phyloP scores from a whole-genome alignment of 1,140 invertebrate genomes.

The Drosophila bocki region DNA sequence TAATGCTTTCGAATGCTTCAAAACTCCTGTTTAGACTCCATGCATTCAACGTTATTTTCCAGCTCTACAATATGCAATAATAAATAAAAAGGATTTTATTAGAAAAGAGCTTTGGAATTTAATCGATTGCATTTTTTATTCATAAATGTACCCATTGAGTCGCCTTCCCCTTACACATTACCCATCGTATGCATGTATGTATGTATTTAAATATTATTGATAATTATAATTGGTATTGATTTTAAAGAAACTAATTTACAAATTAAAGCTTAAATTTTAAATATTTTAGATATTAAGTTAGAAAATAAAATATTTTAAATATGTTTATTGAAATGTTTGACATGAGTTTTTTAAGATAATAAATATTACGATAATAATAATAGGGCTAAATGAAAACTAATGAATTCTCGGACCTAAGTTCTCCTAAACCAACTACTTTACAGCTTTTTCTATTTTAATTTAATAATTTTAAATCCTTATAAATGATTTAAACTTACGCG shows the following conservation, averaged over 20 bases:
- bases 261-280: background rate
- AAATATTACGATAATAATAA: background rate
- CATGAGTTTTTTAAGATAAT: background rate
- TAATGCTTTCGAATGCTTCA: constrained; percentile 57
- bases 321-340: background rate
- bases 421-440: no score
- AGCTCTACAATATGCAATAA: background rate
- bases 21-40: constrained; percentile 10
- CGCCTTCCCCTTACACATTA: background rate
- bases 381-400: background rate
- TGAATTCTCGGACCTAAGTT: no score
- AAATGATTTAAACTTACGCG: background rate
- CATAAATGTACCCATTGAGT: background rate
- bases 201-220: constrained; percentile 15
- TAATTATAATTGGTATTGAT: background rate
- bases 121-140: constrained; percentile 31
- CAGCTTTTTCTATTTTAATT: no score
- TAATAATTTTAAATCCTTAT: background rate
- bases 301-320: background rate
- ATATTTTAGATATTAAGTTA: background rate
- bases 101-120: constrained; percentile 30
- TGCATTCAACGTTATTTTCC: constrained; percentile 39
- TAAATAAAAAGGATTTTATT: constrained; percentile 16
- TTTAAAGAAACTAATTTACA: background rate
- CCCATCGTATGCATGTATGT: constrained; percentile 28